Conservation (phyloP, 64 coral and sea anemone species). For the Pocillopora verrucosa region DNA sequence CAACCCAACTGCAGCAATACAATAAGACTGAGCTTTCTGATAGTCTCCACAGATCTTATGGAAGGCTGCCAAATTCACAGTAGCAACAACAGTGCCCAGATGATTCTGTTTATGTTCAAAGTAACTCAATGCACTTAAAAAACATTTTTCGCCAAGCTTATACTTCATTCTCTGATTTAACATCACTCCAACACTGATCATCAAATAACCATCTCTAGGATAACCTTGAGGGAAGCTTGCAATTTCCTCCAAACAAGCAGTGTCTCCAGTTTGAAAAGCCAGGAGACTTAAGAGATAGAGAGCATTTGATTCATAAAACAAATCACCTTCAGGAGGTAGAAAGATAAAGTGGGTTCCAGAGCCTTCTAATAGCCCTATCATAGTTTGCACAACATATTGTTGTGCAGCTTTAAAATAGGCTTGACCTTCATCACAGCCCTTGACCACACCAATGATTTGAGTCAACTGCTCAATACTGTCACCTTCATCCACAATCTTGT, state of each 20-base stretch:
- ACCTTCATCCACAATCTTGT: background rate
- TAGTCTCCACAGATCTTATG: background rate
- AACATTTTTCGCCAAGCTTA: background rate
- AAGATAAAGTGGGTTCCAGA: background rate
- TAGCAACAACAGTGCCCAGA: background rate
- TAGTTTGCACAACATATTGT: background rate
- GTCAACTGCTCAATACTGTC: background rate
- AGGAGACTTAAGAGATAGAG: background rate
- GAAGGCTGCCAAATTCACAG: background rate
- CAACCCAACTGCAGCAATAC: background rate
- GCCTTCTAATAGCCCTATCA: background rate
- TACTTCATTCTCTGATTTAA: background rate
- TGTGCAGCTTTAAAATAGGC: background rate
- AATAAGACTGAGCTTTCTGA: background rate
- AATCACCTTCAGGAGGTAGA: background rate
- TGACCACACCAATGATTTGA: background rate
- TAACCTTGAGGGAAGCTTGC: background rate
- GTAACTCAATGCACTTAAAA: background rate
- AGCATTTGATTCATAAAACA: background rate
- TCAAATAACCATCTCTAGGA: background rate
- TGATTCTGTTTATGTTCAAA: background rate
- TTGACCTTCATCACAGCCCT: background rate
- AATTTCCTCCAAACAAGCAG: background rate
- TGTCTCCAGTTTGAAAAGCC: background rate
- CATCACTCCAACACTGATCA: conserved; percentile 28